Percentiles rank a stretch among this genome's conserved stretches.
Evolutionary conservation across 2,888 invertebrate genomes (phyloP).

Genomic region (Rhabditoides inermis): DNA sequence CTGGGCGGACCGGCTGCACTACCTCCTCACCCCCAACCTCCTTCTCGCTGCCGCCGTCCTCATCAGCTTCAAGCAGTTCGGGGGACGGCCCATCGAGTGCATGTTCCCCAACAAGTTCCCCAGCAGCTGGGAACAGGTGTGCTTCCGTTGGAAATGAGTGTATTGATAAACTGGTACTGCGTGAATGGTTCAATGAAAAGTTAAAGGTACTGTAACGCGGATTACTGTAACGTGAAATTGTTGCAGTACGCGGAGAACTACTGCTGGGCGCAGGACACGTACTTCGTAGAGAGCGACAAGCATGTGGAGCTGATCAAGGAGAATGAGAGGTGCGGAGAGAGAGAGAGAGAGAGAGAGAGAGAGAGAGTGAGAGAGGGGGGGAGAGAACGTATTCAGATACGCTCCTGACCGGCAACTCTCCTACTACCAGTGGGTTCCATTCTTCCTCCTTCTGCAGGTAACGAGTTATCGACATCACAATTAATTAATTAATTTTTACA

Average conservation of each 20-base stretch:
- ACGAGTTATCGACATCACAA: background rate
- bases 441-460: constrained; percentile 40
- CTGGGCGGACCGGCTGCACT: constrained; percentile 45
- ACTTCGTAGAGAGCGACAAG: constrained; percentile 41
- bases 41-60: constrained; percentile 47
- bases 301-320: constrained; percentile 39
- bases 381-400: too few species aligned
- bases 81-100: constrained; percentile 46
- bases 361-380: background rate
- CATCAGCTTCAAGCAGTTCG: constrained; percentile 43
- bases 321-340: constrained; percentile 17
- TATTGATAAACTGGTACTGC: too few species aligned
- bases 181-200: too few species aligned
- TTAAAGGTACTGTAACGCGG: too few species aligned
- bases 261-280: constrained; percentile 49
- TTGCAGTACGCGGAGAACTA: constrained; percentile 50
- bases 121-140: constrained; percentile 48
- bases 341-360: too few species aligned
- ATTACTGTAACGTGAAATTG: too few species aligned
- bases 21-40: constrained; percentile 46
- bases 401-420: constrained; percentile 37
- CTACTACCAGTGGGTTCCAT: constrained; percentile 50
- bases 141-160: too few species aligned
- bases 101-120: constrained; percentile 51
- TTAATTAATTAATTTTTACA: too few species aligned